phyloP scores from a whole-genome alignment of 2,797 vertebrate species.

The Cossypha niveicapilla region DNA sequence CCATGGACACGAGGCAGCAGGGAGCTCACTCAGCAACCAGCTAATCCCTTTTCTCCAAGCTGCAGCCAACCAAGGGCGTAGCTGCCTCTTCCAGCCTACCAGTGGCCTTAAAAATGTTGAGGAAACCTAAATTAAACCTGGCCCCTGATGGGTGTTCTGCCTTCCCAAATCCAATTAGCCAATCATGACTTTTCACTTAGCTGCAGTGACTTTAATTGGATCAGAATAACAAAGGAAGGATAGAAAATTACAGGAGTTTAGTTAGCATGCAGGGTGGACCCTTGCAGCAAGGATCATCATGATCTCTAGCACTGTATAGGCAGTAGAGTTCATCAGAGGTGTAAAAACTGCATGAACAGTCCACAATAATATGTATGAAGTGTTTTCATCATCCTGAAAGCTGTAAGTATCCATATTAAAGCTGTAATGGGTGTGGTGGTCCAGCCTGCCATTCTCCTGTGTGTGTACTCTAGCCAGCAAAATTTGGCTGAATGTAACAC shows the following conservation, averaged over 20 bases:
- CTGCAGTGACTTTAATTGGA: constrained; percentile 39
- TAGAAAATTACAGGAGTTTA: constrained; percentile 22
- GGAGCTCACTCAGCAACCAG: background rate
- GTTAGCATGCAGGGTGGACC: background rate
- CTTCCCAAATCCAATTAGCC: constrained; percentile 54
- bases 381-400: background rate
- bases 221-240: constrained; percentile 45
- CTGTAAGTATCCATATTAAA: background rate
- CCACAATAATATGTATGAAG: background rate
- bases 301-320: background rate
- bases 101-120: constrained; percentile 31
- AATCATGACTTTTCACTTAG: constrained; percentile 49
- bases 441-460: background rate
- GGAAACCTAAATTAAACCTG: constrained; percentile 46
- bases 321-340: background rate
- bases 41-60: background rate
- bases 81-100: background rate
- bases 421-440: background rate
- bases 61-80: background rate
- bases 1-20: background rate
- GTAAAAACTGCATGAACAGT: background rate
- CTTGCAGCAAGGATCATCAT: background rate
- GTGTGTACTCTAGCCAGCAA: background rate
- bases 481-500: background rate
- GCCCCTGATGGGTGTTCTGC: constrained; percentile 19